phyloP scores from a whole-genome alignment of 2,797 vertebrate species.

The Coregonus sp. region DNA sequence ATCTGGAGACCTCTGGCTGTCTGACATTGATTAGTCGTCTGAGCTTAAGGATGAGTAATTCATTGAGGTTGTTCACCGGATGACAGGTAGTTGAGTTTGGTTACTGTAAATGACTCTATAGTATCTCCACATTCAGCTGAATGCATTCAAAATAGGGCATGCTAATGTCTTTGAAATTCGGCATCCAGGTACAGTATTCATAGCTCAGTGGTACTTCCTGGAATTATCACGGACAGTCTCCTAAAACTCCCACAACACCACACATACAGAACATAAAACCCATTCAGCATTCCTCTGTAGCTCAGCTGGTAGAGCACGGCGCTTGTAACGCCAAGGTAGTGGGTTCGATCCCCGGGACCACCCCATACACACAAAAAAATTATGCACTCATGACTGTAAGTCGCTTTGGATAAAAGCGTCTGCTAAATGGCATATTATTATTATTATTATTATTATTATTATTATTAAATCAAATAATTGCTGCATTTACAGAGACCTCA shows the following conservation, averaged over 20 bases:
- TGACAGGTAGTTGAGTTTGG: neutral
- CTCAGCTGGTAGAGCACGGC: too few species aligned
- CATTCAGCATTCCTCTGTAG: neutral
- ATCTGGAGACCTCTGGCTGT: slow-evolving; percentile 36
- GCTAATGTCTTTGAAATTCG: too few species aligned
- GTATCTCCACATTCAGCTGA: slow-evolving; percentile 23
- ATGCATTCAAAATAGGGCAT: neutral
- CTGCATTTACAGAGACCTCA: slow-evolving; percentile 25
- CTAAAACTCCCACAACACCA: slow-evolving; percentile 22
- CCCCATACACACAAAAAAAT: too few species aligned
- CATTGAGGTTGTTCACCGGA: neutral
- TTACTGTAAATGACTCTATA: neutral
- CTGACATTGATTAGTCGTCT: slow-evolving; percentile 56
- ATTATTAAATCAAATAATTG: too few species aligned
- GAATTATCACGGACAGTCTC: neutral
- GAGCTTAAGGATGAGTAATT: slow-evolving; percentile 39
- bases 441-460: too few species aligned
- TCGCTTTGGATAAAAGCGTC: too few species aligned
- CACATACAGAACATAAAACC: slow-evolving; percentile 32
- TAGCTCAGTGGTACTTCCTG: neutral
- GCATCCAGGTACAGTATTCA: too few species aligned
- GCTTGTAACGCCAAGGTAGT: too few species aligned
- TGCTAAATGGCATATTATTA: too few species aligned
- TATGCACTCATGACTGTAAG: too few species aligned
- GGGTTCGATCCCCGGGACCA: too few species aligned